Evolutionary conservation across 2,113 vertebrate species (phyloP).

Genomic region (Prunella himalayana): DNA sequence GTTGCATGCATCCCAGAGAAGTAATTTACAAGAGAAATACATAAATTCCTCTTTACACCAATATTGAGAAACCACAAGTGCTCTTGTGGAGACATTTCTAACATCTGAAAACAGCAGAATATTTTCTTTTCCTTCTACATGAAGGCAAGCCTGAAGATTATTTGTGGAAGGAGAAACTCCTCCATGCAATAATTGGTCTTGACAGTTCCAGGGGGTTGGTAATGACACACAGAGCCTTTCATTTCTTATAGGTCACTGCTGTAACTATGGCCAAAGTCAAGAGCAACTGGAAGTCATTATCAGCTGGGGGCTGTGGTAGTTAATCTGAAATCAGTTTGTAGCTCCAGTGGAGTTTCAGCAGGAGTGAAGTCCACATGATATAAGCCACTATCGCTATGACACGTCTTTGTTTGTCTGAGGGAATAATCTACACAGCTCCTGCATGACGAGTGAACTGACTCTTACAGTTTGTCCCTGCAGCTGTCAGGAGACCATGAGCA

Average conservation of each 20-base stretch:
- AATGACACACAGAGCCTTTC: slow-evolving; percentile 20
- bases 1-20: background rate
- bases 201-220: background rate
- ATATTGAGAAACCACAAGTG: background rate
- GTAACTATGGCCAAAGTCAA: slow-evolving; percentile 1
- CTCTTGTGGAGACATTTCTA: background rate
- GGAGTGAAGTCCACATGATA: background rate
- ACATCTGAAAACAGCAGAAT: background rate
- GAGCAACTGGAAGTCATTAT: slow-evolving; percentile 33
- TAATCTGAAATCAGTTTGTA: slow-evolving; percentile 19
- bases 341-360: background rate
- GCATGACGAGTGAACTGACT: background rate
- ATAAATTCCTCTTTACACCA: background rate
- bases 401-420: background rate
- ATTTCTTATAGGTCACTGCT: slow-evolving; percentile 25
- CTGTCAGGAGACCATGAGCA: background rate
- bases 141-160: background rate
- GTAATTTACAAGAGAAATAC: background rate
- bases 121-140: background rate
- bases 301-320: background rate
- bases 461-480: background rate
- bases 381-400: background rate
- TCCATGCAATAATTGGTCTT: background rate
- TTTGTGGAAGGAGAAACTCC: slow-evolving; percentile 26
- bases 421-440: background rate